These are phyloP conservation scores for Caenorhabditis virilis DNA, from an alignment of 2,888 invertebrate genomes.

Conservation along the genomic window DNA sequence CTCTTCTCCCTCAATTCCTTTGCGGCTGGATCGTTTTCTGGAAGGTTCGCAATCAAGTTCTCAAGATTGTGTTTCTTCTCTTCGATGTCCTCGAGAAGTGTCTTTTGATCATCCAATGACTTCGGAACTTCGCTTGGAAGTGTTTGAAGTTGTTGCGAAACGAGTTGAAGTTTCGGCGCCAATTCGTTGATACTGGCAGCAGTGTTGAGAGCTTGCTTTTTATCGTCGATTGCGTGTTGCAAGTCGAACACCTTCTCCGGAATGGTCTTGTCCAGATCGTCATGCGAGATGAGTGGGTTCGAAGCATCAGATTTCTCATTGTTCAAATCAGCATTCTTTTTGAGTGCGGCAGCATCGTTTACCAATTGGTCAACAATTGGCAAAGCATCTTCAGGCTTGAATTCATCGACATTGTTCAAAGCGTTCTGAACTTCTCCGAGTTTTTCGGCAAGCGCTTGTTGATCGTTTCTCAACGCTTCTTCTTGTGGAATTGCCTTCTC, in stretches of 20 bases:
- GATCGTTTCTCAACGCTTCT: slow-evolving; percentile 21
- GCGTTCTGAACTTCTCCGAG: slow-evolving; percentile 17
- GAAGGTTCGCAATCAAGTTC: slow-evolving; percentile 37
- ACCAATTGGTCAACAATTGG: slow-evolving; percentile 33
- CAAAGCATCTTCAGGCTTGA: slow-evolving; percentile 25
- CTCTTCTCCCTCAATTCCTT: slow-evolving; percentile 47
- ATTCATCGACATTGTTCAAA: slow-evolving; percentile 21
- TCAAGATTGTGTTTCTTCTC: slow-evolving; percentile 40
- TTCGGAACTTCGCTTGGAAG: slow-evolving; percentile 33
- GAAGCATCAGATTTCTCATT: slow-evolving; percentile 20
- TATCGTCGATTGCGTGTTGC: slow-evolving; percentile 27
- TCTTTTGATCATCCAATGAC: slow-evolving; percentile 41
- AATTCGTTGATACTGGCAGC: slow-evolving; percentile 38
- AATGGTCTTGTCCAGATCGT: slow-evolving; percentile 24
- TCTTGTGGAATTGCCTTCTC: slow-evolving; percentile 34
- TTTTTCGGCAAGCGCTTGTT: slow-evolving; percentile 17
- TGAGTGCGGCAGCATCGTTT: slow-evolving; percentile 18
- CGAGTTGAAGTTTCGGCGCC: slow-evolving; percentile 40
- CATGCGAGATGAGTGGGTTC: slow-evolving; percentile 30
- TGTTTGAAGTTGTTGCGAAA: slow-evolving; percentile 38
- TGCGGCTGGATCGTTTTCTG: slow-evolving; percentile 38
- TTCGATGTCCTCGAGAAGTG: slow-evolving; percentile 44
- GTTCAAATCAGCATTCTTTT: slow-evolving; percentile 22
- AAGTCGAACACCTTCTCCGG: slow-evolving; percentile 26
- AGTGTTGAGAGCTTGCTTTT: slow-evolving; percentile 27